A percentile compares a stretch with the other conserved stretches of the same genome.
These are phyloP conservation scores for Antheraea mylitta DNA, from an alignment of 1,140 invertebrate genomes.

Conservation along the genomic window DNA sequence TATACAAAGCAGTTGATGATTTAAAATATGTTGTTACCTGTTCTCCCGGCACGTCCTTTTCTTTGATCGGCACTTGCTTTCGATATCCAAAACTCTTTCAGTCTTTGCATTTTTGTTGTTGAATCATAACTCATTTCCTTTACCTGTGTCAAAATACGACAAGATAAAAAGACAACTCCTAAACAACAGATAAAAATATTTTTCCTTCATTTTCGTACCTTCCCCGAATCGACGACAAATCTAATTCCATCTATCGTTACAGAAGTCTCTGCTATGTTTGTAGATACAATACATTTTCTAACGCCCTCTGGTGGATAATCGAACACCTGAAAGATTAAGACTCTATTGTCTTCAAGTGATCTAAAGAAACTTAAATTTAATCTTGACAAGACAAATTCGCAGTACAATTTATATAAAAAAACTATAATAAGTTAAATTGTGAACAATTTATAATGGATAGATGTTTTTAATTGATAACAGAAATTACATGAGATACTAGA, in stretches of 20 bases:
- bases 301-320: slow-evolving; percentile 97
- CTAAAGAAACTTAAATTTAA: too few species aligned
- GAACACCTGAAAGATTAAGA: slow-evolving; percentile 86
- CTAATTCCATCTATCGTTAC: slow-evolving; percentile 99
- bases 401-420: too few species aligned
- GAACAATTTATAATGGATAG: too few species aligned
- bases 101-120: slow-evolving; percentile 90
- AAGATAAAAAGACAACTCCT: neutral
- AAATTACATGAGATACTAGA: too few species aligned
- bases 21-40: slow-evolving; percentile 67
- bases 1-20: too few species aligned
- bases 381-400: too few species aligned
- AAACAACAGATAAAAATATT: neutral
- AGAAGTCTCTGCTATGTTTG: slow-evolving; percentile 99
- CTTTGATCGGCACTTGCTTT: slow-evolving; percentile 98
- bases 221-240: slow-evolving; percentile 98
- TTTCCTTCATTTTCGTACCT: slow-evolving; percentile 80
- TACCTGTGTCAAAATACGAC: slow-evolving; percentile 45
- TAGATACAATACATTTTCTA: slow-evolving; percentile 98
- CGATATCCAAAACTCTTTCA: slow-evolving; percentile 98
- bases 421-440: too few species aligned
- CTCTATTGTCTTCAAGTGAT: too few species aligned
- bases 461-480: too few species aligned
- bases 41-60: slow-evolving; percentile 95
- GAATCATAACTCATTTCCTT: slow-evolving; percentile 98